Evolutionary conservation across 2,797 vertebrate species (phyloP), one percentile per base, ranked within the genome.

Genomic region (Gastrophryne carolinensis): DNA sequence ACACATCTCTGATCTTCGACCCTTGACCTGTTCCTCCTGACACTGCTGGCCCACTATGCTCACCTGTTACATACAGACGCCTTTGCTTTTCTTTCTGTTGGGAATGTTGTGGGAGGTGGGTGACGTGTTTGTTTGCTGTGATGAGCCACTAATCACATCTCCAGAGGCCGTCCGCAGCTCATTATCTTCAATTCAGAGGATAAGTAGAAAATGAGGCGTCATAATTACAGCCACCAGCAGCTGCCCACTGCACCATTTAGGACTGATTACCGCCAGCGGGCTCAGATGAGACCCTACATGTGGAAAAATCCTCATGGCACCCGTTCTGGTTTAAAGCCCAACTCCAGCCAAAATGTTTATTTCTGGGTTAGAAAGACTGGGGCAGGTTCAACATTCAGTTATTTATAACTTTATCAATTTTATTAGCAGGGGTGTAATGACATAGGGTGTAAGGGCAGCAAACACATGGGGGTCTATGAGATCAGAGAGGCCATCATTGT

Each of bases 141-240:
- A 62, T 62, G 8, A 8, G 10, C 21, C 1, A 13, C 34, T 39
- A 61, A 61, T 61, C 34, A 27, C 37, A 44, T 62, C 35, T 62
- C 23, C 7, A 37, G 32, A 61, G 58, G 13, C 23, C 6, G 15
- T 8, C 15, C 37, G 19, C 39, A 9, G 15, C 39, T 41, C 17
- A 63, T 63, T 63, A 26, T 19, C 37, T 63, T 29, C 24, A 27
- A 8, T 41, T 47, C 61, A 30, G 39, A 47, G 39, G 61, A 47
- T 63, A 63, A 63, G 61, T 27, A 63, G 37, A 63, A 63, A 63
- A 63, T 63, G 37, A 63, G 44, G 35, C 26, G 15, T 26, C 30
- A 63, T 63, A 26, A 63, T 29, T 24, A 44, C n/a, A 44, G 19
- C 8, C 9, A 7, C 27, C 7, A 63, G 24, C 39, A 63, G 61